These are phyloP conservation scores for Sinohyriopsis cumingii DNA, from an alignment of 2,888 invertebrate species.

Conservation along the genomic window DNA sequence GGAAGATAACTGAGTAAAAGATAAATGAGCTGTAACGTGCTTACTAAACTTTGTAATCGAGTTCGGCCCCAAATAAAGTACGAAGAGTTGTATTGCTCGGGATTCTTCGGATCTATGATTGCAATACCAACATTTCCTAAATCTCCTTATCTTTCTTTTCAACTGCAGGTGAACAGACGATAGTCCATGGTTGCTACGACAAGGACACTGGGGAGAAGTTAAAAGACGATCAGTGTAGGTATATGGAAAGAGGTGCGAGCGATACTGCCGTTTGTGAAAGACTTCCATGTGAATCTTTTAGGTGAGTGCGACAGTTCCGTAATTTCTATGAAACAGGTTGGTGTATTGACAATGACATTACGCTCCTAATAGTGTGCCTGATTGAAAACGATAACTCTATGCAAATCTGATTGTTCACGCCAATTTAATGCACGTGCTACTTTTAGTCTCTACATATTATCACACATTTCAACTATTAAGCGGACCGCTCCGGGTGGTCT, in stretches of 20 bases:
- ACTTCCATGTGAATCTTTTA: slow-evolving; percentile 36
- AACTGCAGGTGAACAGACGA: slow-evolving; percentile 40
- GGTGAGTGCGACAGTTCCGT: slow-evolving; percentile 20
- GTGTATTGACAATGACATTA: background rate
- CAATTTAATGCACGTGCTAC: no score
- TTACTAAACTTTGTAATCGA: no score
- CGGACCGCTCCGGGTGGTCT: no score
- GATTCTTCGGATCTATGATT: no score
- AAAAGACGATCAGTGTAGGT: slow-evolving; percentile 41
- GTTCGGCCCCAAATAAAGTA: no score
- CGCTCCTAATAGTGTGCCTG: no score
- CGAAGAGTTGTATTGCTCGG: no score
- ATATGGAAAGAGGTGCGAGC: slow-evolving; percentile 29
- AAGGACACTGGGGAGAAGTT: slow-evolving; percentile 37
- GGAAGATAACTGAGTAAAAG: background rate
- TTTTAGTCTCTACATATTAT: no score
- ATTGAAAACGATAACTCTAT: background rate
- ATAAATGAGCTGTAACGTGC: no score
- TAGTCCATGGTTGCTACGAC: slow-evolving; percentile 51
- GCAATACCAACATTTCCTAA: no score
- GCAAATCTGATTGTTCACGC: background rate
- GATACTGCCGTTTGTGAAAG: slow-evolving; percentile 47
- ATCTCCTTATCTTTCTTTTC: no score
- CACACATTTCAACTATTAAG: no score
- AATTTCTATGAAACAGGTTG: background rate